Conservation (phyloP, 1,140 invertebrate species). For the Calephelis virginiensis region DNA sequence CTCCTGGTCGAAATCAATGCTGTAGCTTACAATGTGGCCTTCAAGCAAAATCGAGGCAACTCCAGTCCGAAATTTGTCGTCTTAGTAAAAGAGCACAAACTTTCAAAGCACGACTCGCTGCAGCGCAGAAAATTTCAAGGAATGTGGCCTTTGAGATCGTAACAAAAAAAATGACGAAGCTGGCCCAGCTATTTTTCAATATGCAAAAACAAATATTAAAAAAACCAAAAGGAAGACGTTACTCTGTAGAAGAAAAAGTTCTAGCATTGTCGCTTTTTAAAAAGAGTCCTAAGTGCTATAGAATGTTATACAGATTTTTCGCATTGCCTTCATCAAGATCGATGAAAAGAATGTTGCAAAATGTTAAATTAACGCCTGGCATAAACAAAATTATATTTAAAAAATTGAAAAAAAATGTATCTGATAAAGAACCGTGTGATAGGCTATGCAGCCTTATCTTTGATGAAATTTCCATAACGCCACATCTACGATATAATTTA, state of each 20-base stretch:
- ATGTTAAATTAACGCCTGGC: neutral
- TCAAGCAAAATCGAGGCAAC: no score
- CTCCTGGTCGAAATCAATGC: neutral
- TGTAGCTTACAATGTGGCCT: no score
- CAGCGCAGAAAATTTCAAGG: neutral
- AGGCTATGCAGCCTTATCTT: neutral
- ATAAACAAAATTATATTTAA: neutral
- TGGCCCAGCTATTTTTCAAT: slow-evolving; percentile 7
- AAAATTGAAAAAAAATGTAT: neutral
- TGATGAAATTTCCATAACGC: neutral
- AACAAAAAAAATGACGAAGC: neutral
- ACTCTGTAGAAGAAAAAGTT: slow-evolving; percentile 27
- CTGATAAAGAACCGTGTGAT: neutral
- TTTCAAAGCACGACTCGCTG: neutral
- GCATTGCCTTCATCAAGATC: neutral
- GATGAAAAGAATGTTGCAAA: neutral
- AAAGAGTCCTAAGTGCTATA: slow-evolving; percentile 23
- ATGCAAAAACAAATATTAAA: slow-evolving; percentile 25
- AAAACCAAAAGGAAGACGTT: slow-evolving; percentile 28
- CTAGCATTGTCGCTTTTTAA: slow-evolving; percentile 22
- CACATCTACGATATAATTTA: neutral
- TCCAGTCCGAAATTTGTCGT: neutral
- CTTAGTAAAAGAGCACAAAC: neutral
- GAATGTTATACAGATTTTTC: neutral
- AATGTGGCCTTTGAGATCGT: neutral